These are phyloP conservation scores for Orius insidiosus DNA, from an alignment of 1,140 invertebrate species.

Conservation along the genomic window DNA sequence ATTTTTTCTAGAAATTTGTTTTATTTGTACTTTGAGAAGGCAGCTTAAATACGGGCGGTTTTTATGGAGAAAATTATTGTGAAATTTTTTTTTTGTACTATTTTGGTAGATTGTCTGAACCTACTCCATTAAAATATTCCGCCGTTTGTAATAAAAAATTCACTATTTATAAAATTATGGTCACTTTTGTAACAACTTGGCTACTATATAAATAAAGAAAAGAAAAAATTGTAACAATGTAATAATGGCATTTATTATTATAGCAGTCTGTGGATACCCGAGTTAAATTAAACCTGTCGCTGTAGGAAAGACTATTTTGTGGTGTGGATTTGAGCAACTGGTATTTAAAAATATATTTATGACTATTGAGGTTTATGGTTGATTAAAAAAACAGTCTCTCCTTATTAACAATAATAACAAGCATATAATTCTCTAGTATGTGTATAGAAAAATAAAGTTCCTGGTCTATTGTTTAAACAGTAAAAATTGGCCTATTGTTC, in stretches of 20 bases:
- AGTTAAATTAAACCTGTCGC: slow-evolving; percentile 16
- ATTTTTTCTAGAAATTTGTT: not conserved
- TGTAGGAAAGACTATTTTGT: slow-evolving; percentile 16
- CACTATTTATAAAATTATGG: not conserved
- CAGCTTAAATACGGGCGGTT: slow-evolving; percentile 14
- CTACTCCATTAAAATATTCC: no score
- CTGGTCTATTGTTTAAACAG: slow-evolving; percentile 15
- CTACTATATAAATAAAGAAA: not conserved
- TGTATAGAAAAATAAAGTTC: slow-evolving; percentile 16
- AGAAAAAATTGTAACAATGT: not conserved
- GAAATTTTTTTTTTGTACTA: no score
- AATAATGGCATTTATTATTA: no score
- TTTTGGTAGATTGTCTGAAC: no score
- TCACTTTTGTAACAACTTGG: slow-evolving; percentile 13
- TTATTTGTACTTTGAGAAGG: slow-evolving; percentile 17
- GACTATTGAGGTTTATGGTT: slow-evolving; percentile 13
- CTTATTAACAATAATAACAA: slow-evolving; percentile 17
- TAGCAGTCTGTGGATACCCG: slow-evolving; percentile 16
- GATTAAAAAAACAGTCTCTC: slow-evolving; percentile 15
- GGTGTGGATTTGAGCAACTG: slow-evolving; percentile 11
- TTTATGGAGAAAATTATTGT: no score
- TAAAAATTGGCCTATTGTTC: slow-evolving; percentile 1
- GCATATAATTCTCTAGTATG: slow-evolving; percentile 14
- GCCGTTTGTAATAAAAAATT: no score
- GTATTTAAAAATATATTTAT: slow-evolving; percentile 7